Percentiles rank a stretch among this genome's conserved stretches.
phyloP scores from a whole-genome alignment of 2,797 vertebrate genomes.

The Syngnathus rostellatus region DNA sequence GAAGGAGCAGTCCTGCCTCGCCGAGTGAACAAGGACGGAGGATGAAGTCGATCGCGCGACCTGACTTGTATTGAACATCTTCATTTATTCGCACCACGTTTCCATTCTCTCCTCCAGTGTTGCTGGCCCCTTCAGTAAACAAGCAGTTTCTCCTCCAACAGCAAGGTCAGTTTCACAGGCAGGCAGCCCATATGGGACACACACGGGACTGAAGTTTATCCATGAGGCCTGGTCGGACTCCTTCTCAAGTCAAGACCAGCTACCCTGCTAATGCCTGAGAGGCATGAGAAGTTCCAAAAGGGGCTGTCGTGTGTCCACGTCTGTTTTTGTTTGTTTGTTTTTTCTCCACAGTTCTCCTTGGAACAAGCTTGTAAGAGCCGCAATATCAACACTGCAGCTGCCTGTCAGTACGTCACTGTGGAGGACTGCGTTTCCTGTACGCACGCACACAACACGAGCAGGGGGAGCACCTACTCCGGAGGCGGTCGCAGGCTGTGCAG shows the following conservation, averaged over 20 bases:
- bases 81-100: constrained; percentile 30
- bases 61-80: constrained; percentile 33
- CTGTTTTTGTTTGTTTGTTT: constrained; percentile 27
- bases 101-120: constrained; percentile 33
- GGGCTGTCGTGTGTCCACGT: constrained; percentile 37
- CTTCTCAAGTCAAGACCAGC: constrained; percentile 52
- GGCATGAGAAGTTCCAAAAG: constrained; percentile 52
- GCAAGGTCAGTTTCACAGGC: constrained; percentile 34
- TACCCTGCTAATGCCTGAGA: constrained; percentile 46
- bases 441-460: constrained; percentile 60
- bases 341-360: constrained; percentile 3
- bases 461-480: constrained; percentile 72
- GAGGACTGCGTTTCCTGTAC: constrained; percentile 41
- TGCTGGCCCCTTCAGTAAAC: constrained; percentile 44
- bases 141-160: constrained; percentile 52
- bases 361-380: constrained; percentile 26
- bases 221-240: constrained; percentile 31
- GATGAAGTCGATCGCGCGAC: constrained; percentile 33
- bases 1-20: constrained; percentile 43
- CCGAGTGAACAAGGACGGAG: constrained; percentile 29
- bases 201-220: constrained; percentile 41
- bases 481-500: constrained; percentile 83
- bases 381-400: constrained; percentile 19
- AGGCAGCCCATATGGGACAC: constrained; percentile 27
- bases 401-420: constrained; percentile 4